A percentile compares a stretch with the other conserved stretches of the same genome.
Evolutionary conservation across 2,888 invertebrate genomes (phyloP).

Genomic region (Drosophila crucigera): DNA sequence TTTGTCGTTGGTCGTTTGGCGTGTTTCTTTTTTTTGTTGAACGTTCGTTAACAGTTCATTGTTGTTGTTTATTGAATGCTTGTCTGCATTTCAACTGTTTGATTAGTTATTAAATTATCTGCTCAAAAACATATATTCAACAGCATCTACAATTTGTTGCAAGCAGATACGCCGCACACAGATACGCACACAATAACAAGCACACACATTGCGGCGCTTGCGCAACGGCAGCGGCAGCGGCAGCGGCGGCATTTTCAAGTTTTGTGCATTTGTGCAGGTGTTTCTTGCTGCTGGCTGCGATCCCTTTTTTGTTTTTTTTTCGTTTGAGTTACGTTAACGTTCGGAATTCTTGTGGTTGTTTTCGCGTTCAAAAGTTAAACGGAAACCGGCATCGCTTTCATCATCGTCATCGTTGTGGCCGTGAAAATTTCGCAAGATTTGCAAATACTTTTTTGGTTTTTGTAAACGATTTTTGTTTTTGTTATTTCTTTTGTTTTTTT

Average conservation of each 20-base stretch:
- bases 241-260: constrained; percentile 37
- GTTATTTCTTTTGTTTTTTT: not conserved
- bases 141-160: constrained; percentile 18
- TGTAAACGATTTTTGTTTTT: not conserved
- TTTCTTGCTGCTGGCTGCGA: constrained; percentile 16
- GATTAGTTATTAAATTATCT: constrained; percentile 1
- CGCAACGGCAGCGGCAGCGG: constrained; percentile 29
- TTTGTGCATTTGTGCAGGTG: constrained; percentile 45
- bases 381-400: constrained; percentile 32
- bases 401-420: constrained; percentile 18
- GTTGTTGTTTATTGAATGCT: constrained; percentile 15
- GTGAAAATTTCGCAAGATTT: constrained; percentile 30
- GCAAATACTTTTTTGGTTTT: constrained; percentile 11
- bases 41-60: constrained; percentile 4
- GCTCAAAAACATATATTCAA: constrained; percentile 5
- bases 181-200: constrained; percentile 5
- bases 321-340: not conserved
- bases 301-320: constrained; percentile 19
- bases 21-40: constrained; percentile 1
- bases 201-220: constrained; percentile 29
- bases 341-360: constrained; percentile 7
- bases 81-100: not conserved
- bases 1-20: not conserved
- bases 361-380: constrained; percentile 19
- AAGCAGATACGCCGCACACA: constrained; percentile 5